Evolutionary conservation across 2,888 invertebrate genomes (phyloP).

Genomic region (Seladonia tumulorum): DNA sequence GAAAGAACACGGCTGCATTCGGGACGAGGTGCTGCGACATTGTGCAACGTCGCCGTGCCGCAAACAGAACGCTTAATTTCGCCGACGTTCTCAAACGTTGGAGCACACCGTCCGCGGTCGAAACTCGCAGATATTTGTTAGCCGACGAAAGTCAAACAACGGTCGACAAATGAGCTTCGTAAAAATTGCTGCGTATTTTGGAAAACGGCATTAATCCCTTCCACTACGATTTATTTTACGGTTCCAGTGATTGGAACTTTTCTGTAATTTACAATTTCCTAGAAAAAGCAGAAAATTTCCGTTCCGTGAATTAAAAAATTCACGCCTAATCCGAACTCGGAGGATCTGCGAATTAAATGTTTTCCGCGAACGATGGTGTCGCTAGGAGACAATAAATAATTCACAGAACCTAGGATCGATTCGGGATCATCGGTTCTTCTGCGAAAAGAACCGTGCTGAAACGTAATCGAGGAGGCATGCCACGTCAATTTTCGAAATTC

Average conservation of each 20-base stretch:
- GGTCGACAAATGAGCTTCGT: not conserved
- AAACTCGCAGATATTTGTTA: not conserved
- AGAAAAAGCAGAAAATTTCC: no score
- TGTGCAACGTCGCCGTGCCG: not conserved
- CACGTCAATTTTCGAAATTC: slow-evolving; percentile 61
- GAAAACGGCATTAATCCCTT: no score
- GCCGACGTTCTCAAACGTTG: not conserved
- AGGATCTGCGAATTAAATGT: not conserved
- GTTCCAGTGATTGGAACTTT: no score
- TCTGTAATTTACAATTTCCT: no score
- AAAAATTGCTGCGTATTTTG: not conserved
- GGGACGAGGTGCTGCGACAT: not conserved
- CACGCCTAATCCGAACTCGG: not conserved
- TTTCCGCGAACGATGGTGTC: no score
- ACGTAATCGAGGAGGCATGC: slow-evolving; percentile 20
- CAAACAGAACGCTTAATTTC: slow-evolving; percentile 5
- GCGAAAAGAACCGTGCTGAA: not conserved
- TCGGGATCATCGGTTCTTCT: not conserved
- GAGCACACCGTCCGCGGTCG: not conserved
- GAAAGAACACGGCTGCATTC: not conserved
- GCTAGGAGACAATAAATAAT: no score
- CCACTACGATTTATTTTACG: no score
- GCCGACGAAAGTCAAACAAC: not conserved
- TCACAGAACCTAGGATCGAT: not conserved
- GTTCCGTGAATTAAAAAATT: no score